These are phyloP conservation scores for Tenthredo mesomela DNA, from an alignment of 2,888 invertebrate genomes.

Conservation along the genomic window DNA sequence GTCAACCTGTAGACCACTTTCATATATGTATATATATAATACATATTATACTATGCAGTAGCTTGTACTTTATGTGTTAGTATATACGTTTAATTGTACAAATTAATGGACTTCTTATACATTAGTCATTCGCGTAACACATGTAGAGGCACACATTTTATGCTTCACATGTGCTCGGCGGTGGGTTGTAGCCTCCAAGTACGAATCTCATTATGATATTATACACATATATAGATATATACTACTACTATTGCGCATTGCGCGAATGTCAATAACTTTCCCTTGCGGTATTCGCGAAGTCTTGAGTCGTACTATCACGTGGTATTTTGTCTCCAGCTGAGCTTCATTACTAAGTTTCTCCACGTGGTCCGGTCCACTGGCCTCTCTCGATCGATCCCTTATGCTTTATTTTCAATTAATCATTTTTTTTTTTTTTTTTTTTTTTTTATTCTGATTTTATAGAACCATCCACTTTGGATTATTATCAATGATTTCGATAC, in stretches of 20 bases:
- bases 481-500: background rate
- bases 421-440: too few relatives aligned
- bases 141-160: background rate
- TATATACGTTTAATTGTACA: slow-evolving; percentile 13
- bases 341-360: slow-evolving; percentile 2
- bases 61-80: background rate
- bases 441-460: background rate
- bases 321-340: background rate
- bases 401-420: too few relatives aligned
- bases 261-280: slow-evolving; percentile 34
- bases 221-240: too few relatives aligned
- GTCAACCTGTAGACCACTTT: background rate
- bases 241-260: background rate
- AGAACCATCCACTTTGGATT: background rate
- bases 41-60: background rate
- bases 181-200: background rate
- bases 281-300: background rate
- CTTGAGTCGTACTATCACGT: background rate
- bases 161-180: background rate
- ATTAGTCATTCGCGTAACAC: slow-evolving; percentile 11
- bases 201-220: slow-evolving; percentile 29
- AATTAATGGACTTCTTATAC: slow-evolving; percentile 7
- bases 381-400: background rate
- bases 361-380: background rate
- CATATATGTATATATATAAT: background rate